Percentiles rank a stretch among this genome's conserved stretches.
Evolutionary conservation across 2,888 invertebrate genomes (phyloP).

Genomic region (Patella ulyssiponensis): DNA sequence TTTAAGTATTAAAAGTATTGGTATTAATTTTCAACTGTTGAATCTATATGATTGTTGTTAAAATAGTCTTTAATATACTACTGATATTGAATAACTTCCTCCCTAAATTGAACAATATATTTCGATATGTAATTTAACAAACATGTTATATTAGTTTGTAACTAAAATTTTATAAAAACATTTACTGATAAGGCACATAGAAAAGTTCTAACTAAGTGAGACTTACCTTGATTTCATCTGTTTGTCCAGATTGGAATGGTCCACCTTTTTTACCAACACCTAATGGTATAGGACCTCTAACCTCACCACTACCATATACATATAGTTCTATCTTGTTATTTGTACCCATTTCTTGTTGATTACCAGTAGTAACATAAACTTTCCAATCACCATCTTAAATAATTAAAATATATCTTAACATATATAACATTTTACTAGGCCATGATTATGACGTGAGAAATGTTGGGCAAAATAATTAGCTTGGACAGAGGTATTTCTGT

Average conservation of each 20-base stretch:
- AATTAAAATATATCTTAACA: background rate
- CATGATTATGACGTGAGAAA: too few relatives aligned
- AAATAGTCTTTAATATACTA: too few relatives aligned
- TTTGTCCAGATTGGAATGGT: slow-evolving; percentile 44
- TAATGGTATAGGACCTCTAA: slow-evolving; percentile 48
- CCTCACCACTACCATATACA: slow-evolving; percentile 54
- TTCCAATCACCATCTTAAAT: slow-evolving; percentile 53
- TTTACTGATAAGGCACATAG: background rate
- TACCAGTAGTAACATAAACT: slow-evolving; percentile 44
- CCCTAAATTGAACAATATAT: too few relatives aligned
- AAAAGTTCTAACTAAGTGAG: background rate
- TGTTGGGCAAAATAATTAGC: too few relatives aligned
- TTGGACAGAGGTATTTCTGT: too few relatives aligned
- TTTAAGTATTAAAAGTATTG: too few relatives aligned
- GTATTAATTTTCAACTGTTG: too few relatives aligned
- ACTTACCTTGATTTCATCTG: slow-evolving; percentile 55
- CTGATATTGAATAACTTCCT: too few relatives aligned
- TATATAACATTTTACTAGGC: too few relatives aligned
- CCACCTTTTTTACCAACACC: slow-evolving; percentile 45
- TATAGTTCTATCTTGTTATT: slow-evolving; percentile 47
- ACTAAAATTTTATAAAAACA: background rate
- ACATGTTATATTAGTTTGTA: background rate
- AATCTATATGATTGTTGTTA: too few relatives aligned
- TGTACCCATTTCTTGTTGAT: slow-evolving; percentile 36
- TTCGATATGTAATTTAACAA: too few relatives aligned